phyloP scores from a whole-genome alignment of 2,113 vertebrate genomes.

The Noctilio leporinus region DNA sequence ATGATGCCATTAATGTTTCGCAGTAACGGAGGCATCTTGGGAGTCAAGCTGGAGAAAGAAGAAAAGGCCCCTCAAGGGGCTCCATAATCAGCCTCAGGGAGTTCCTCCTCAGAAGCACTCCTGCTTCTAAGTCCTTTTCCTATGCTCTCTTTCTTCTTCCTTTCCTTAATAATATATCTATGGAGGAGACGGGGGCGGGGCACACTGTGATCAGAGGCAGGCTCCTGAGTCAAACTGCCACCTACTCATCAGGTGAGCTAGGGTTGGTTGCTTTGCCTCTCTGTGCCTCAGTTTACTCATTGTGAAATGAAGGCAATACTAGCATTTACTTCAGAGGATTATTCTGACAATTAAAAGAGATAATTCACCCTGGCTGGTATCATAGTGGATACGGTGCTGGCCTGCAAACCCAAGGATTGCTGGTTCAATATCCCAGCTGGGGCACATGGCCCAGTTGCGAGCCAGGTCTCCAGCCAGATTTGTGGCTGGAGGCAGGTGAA shows the following conservation, averaged over 20 bases:
- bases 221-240: neutral
- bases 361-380: too few relatives aligned
- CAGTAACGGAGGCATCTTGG: slow-evolving; percentile 69
- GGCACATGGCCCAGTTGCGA: too few relatives aligned
- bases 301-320: neutral
- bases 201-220: neutral
- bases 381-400: too few relatives aligned
- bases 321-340: neutral
- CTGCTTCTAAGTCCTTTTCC: neutral
- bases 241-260: neutral
- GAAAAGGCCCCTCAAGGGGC: neutral
- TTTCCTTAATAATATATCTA: neutral
- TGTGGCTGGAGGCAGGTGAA: too few relatives aligned
- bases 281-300: neutral
- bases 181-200: neutral
- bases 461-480: too few relatives aligned
- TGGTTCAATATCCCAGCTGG: too few relatives aligned
- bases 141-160: neutral
- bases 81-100: neutral
- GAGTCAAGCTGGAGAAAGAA: slow-evolving; percentile 16
- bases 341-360: neutral
- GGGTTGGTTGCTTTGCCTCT: neutral
- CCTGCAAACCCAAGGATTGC: too few relatives aligned
- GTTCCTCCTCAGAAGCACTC: neutral
- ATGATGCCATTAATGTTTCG: slow-evolving; percentile 48